Base-by-base conservation (phyloP, 1,140 invertebrate species). In the Bombyx mori region DNA sequence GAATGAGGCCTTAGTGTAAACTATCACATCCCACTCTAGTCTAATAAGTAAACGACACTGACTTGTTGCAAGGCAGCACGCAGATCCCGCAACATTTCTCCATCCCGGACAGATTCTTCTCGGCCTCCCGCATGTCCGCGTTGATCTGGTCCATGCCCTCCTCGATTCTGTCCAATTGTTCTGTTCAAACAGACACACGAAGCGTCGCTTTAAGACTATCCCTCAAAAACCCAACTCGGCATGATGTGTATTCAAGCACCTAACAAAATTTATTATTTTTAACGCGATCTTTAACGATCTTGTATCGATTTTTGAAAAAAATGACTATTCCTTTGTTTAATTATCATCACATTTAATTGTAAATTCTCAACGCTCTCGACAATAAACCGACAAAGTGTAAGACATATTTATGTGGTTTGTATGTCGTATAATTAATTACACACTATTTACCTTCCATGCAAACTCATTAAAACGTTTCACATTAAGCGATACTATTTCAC, bases 141-240 rank as follows among this genome's bases (percentile, higher is more conserved):
- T 99, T 99, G 88, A 99, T 99, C 81, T 98, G 96, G 88, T 99
- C 98, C 97, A 99, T 98, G 42, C 98, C 98, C 90, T 99, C 98
- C 90, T 99, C 98, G 79, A 99, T 98, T 74, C 98, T 93, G 89
- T 99, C 98, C 91, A 99, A 89, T 96, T 99, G 98, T 87, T 99
- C 98, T 98, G 89, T 86, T 68, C 66, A 85, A 75, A 86, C 77
- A 82, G 66, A 82, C 62, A 53, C 70, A 70, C 65, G 74, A 61
- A 5, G 4, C 26, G 2, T 71, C 49, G 68, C 60, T 82, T 79
- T 80, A 86, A 59, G 68, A 62, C 56, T 55, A 62, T 42, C 62
- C 79, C 79, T 74, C 50, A 44, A 45, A 18, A 59, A 51, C 44
- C 60, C 52, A 56, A 55, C 48, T 35, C 54, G 18, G 0, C 10